Conservation (phyloP, 2,113 vertebrate genomes). For the Tricholaema leucomelas region DNA sequence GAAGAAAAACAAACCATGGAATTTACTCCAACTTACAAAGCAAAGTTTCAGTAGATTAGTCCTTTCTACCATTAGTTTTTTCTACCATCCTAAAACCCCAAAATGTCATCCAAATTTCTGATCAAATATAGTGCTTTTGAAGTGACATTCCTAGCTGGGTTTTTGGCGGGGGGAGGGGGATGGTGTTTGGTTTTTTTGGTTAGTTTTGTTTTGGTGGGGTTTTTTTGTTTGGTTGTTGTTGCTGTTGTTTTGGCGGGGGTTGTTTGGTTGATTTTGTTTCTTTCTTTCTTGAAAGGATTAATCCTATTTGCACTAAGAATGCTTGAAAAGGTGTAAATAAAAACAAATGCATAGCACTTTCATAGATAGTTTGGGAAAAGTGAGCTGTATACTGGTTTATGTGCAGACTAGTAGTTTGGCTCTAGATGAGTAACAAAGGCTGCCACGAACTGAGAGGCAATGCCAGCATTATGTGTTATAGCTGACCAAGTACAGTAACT, state of each 20-base stretch:
- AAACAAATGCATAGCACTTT: neutral
- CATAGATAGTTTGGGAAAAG: constrained; percentile 50
- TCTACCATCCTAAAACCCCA: neutral
- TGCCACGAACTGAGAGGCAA: constrained; percentile 33
- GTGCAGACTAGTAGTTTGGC: constrained; percentile 43
- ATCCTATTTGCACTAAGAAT: constrained; percentile 1
- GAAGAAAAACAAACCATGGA: neutral
- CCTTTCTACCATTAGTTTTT: neutral
- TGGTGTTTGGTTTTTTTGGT: no score
- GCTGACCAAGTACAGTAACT: constrained; percentile 29
- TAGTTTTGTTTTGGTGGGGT: no score
- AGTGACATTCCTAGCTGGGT: neutral
- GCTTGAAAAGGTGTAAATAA: neutral
- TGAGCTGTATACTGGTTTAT: constrained; percentile 22
- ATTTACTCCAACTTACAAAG: neutral
- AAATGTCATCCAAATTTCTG: neutral
- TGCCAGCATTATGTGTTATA: constrained; percentile 9
- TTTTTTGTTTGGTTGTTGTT: neutral
- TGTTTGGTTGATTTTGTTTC: no score
- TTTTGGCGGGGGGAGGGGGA: no score
- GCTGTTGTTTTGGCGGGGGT: no score
- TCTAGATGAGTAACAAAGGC: constrained; percentile 45
- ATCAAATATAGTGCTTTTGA: neutral
- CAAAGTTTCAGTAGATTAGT: neutral
- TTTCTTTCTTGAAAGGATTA: neutral